Evolutionary conservation across 2,888 invertebrate species (phyloP).

Genomic region (Dicranocentrus wangi): DNA sequence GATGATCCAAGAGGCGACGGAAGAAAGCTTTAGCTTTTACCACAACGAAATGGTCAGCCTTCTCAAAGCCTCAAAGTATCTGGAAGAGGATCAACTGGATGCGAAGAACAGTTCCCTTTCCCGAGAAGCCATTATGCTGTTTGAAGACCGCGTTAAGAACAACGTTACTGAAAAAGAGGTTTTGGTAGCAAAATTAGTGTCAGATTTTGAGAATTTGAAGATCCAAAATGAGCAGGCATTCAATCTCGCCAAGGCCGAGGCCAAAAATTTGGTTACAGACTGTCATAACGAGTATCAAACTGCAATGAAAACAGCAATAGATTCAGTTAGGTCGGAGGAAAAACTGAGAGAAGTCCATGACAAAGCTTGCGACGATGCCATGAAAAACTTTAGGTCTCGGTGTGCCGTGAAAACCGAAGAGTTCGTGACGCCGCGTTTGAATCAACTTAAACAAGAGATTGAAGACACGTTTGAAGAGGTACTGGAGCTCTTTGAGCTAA

Average conservation of each 20-base stretch:
- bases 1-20: background rate
- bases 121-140: background rate
- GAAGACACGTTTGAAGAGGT: conserved; percentile 40
- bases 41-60: conserved; percentile 14
- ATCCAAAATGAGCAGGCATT: conserved; percentile 6
- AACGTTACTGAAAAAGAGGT: conserved; percentile 2
- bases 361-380: background rate
- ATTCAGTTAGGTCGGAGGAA: conserved; percentile 8
- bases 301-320: conserved; percentile 24
- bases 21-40: conserved; percentile 16
- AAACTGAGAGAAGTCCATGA: conserved; percentile 2
- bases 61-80: background rate
- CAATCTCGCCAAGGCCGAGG: conserved; percentile 1
- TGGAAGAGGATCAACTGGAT: background rate
- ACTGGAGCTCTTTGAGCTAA: conserved; percentile 33
- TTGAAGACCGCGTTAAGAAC: background rate
- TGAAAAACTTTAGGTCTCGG: background rate
- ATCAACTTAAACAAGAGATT: background rate
- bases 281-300: conserved; percentile 33
- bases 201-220: conserved; percentile 7
- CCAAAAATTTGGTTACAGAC: conserved; percentile 28
- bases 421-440: conserved; percentile 8
- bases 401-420: background rate
- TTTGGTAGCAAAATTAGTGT: background rate
- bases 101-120: background rate